Percentiles rank a stretch among this genome's conserved stretches.
These are phyloP conservation scores for Proisotoma minuta DNA, from an alignment of 2,888 invertebrate species.

Conservation along the genomic window DNA sequence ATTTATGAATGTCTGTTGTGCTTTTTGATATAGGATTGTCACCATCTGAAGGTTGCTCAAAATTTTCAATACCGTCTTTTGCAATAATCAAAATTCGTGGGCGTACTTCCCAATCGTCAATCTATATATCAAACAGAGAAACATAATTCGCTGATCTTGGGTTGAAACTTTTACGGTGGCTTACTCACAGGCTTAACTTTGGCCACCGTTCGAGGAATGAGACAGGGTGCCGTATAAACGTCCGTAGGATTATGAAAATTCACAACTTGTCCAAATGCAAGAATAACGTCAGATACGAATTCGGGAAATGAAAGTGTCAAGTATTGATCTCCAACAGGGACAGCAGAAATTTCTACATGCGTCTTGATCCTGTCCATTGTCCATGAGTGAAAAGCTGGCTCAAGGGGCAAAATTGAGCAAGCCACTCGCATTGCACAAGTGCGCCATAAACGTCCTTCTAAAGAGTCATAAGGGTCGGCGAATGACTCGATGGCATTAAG, in stretches of 20 bases:
- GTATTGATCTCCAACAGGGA: conserved; percentile 56
- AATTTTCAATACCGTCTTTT: conserved; percentile 12
- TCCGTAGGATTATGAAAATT: conserved; percentile 56
- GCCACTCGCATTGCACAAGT: conserved; percentile 58
- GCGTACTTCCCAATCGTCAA: not conserved
- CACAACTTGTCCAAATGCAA: conserved; percentile 58
- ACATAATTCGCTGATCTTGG: not conserved
- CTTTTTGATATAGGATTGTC: not conserved
- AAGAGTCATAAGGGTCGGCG: conserved; percentile 53
- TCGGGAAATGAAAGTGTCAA: conserved; percentile 57
- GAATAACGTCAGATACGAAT: conserved; percentile 58
- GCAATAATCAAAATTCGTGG: conserved; percentile 16
- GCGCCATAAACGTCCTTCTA: conserved; percentile 61
- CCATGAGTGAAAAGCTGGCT: conserved; percentile 57
- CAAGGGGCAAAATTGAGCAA: conserved; percentile 56
- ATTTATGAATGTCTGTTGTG: conserved; percentile 3
- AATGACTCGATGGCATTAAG: conserved; percentile 49
- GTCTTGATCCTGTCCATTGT: conserved; percentile 56
- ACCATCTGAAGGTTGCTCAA: conserved; percentile 2
- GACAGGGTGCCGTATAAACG: conserved; percentile 58
- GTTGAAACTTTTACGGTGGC: not conserved
- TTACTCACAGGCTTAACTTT: conserved; percentile 18
- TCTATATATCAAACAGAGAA: not conserved
- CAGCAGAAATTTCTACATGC: conserved; percentile 57
- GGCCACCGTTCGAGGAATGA: conserved; percentile 56